Base-by-base conservation (phyloP, 1,140 invertebrate genomes). In the Chionoecetes opilio region DNA sequence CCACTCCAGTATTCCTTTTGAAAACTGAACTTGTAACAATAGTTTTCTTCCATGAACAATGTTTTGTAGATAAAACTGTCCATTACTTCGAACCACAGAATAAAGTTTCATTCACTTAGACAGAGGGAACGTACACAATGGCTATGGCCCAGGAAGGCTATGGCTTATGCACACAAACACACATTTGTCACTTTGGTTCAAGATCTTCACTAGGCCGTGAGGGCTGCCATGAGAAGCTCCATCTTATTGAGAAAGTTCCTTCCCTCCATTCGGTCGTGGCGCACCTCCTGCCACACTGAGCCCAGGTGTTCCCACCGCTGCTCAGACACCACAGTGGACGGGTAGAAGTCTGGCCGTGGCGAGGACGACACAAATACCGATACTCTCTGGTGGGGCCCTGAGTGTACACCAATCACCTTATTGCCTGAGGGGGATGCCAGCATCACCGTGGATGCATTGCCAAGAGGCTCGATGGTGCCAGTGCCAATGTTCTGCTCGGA, bases 171-270 rank as follows among this genome's bases (percentile, higher is more conserved):
- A 53, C 46, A 53, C 46, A 85, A 85, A 85, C 82, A 85, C 5
- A 21, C 82, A 32, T 11, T 3, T n/a, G 6, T 85, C 46, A 53
- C 46, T 92, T 29, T 31, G 82, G 32, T 17, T n/a, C 5, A 17
- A 46, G 37, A 84, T 84, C 34, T 3, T n/a, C 6, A 87, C 91
- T 89, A 95, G 34, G 96, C 96, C 75, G 98, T 99, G 26, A 99
- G 97, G 96, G 98, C 98, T 32, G 99, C 99, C 99, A 99, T 99
- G 6, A 99, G 97, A 95, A 99, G 97, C 97, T 99, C 99, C 98
- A 99, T 99, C 98, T 99, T 99, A 96, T 99, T 99, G 0, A 99
- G 97, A 97, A 99, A 99, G 97, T 99, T 99, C 96, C 99, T 98
- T n/a, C 99, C 99, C 97, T 99, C 99, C 98, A 99, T 99, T 97